These are phyloP conservation scores for Cryptocheilus praepositus DNA, from an alignment of 2,888 invertebrate species.

Conservation along the genomic window DNA sequence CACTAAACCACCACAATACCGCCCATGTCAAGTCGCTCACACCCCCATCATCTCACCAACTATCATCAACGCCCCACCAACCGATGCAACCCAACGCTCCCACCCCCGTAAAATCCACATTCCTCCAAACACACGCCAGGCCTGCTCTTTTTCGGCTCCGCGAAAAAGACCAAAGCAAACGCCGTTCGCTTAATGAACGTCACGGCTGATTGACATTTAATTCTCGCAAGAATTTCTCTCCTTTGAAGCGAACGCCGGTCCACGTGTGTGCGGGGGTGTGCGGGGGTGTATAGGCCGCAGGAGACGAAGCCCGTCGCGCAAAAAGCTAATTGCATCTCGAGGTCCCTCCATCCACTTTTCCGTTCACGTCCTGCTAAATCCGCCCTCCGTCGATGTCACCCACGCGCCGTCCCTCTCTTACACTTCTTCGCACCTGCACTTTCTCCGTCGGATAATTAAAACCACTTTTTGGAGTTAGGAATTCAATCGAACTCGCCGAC, in stretches of 20 bases:
- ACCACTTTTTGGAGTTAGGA: constrained; percentile 63
- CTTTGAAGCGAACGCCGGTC: constrained; percentile 48
- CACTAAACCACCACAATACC: too few relatives aligned
- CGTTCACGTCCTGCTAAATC: constrained; percentile 3
- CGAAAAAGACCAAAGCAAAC: constrained; percentile 44
- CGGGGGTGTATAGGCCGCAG: neutral
- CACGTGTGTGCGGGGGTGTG: neutral
- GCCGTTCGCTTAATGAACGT: constrained; percentile 60
- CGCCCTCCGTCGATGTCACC: neutral
- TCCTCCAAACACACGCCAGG: neutral
- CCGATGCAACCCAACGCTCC: too few relatives aligned
- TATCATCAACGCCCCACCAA: too few relatives aligned
- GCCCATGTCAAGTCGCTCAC: too few relatives aligned
- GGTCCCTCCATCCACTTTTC: constrained; percentile 23
- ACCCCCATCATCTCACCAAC: too few relatives aligned
- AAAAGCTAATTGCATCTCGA: constrained; percentile 68
- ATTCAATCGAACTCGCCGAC: constrained; percentile 60
- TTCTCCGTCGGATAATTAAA: constrained; percentile 61
- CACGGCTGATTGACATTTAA: constrained; percentile 68
- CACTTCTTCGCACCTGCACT: neutral
- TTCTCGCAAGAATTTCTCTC: constrained; percentile 64
- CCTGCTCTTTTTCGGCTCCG: neutral
- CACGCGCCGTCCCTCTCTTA: neutral
- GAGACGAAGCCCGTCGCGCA: constrained; percentile 41
- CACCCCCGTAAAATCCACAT: too few relatives aligned